Evolutionary conservation across 2,888 invertebrate genomes (phyloP).

Genomic region (Drosophila neonasuta): DNA sequence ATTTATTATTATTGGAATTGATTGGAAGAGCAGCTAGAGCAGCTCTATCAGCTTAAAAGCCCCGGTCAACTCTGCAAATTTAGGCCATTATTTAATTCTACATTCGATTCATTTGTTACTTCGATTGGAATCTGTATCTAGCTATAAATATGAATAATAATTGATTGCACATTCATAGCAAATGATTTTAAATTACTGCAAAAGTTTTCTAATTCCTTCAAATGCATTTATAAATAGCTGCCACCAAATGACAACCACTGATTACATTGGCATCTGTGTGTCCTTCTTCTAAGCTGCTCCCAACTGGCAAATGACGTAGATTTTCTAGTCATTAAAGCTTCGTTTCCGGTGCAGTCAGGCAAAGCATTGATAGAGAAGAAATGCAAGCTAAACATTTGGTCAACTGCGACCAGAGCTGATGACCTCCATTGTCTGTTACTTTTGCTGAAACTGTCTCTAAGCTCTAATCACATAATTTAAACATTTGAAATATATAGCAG

Average conservation of each 20-base stretch:
- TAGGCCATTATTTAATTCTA: constrained; percentile 2
- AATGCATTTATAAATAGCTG: not conserved
- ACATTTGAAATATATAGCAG: constrained; percentile 68
- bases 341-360: constrained; percentile 73
- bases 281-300: not conserved
- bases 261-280: constrained; percentile 6
- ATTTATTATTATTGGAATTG: constrained; percentile 77
- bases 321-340: constrained; percentile 71
- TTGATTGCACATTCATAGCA: not conserved
- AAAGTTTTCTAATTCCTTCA: not conserved
- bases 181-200: not conserved
- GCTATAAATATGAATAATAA: not conserved
- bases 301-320: not conserved
- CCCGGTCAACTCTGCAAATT: constrained; percentile 5
- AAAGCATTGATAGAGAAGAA: constrained; percentile 60
- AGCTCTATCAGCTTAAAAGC: not conserved
- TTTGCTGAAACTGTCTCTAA: constrained; percentile 31
- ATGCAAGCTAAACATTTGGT: constrained; percentile 31
- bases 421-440: constrained; percentile 64
- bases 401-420: constrained; percentile 55
- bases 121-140: not conserved
- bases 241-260: constrained; percentile 1
- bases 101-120: not conserved
- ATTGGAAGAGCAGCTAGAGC: constrained; percentile 49
- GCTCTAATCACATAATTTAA: constrained; percentile 56